Evolutionary conservation across 1,140 invertebrate genomes (phyloP), one percentile per base, ranked within the genome.

Genomic region (Brachionus plicatilis): DNA sequence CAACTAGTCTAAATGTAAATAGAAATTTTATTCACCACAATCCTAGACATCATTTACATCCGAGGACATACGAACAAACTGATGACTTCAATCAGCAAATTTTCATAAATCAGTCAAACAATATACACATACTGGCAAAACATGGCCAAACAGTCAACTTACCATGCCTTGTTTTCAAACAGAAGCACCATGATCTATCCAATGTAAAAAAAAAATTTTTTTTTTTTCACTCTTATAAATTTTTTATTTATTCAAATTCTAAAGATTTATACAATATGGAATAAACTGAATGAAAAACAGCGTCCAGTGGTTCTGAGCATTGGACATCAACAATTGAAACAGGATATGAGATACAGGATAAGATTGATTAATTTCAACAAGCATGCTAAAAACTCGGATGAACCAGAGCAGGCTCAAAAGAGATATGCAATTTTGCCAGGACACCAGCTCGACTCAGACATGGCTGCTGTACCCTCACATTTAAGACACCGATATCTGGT

Each of bases 51-150:
- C 29, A 43, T 20, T 41, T 11, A 72, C 68, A 72, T 43, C 12
- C 33, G 14, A 72, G 20, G 17, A 60, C 9, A 17, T 9, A 72
- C 17, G 37, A 65, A 12, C 12, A 65, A 9, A 47, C 27, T 33
- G 29, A 29, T 37, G 29, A 82, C 65, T 65, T 66, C 43, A 65
- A 65, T 60, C 53, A 60, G n/a, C 79, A 82, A 82, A 82, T 68
- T 65, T 82, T 82, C 60, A 82, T 82, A 3, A 82, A 82, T 68
- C 79, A 82, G 33, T 82, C 79, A 29, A 82, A 68, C 24, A 82
- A 82, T 41, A 65, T 82, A 12, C 43, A 65, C 60, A 82, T 82
- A 17, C 17, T 82, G 43, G 79, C 79, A 27, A 82, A 82, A 9
- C 43, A 82, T 82, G 79, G 79, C 24, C 79, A 82, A 82, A 82